Evolutionary conservation across 2,113 vertebrate genomes (phyloP), one percentile per base, ranked within the genome.

Genomic region (Dermatemys mawii): DNA sequence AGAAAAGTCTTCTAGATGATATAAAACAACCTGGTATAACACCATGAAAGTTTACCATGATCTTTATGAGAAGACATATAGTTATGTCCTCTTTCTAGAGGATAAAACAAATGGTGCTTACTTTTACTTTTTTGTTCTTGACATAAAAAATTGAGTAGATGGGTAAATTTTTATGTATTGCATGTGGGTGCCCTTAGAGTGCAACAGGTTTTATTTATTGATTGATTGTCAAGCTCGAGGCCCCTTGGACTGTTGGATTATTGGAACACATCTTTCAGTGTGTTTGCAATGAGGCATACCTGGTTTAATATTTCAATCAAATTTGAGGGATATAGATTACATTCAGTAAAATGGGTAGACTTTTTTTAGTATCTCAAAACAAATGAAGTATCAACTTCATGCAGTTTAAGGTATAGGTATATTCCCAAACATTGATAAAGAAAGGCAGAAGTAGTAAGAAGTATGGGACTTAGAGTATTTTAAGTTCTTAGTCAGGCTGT

Each of bases 131-230:
- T 11, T 70, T 19, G 8, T 70, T 76, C 41, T 76, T 46, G 26
- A 44, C 70, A 75, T 38, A 26, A 46, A 76, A 75, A 76, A 76
- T 29, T 11, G 41, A 13, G 44, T 46, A 27, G 73, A 41, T 46
- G 26, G 24, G 13, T 81, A 38, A 5, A 38, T 26, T 53, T 81
- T 41, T 48, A 19, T 32, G 6, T 32, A 48, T 48, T 49, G 78
- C 83, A 90, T 70, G 54, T 88, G 92, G 93, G 92, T 96, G 93
- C 92, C 92, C 85, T 84, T 90, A 94, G 90, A 95, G 91, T 95
- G 83, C 93, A 95, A 96, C 54, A n/a, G n/a, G n/a, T n/a, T n/a
- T n/a, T 46, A 86, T 53, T 50, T 49, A 13, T 49, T 50, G 13
- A 5, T 22, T 51, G 16, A 19, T 53, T 53, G 51, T 53, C 8